These are phyloP conservation scores for Trichomycterus rosablanca DNA, from an alignment of 2,113 vertebrate genomes.

Conservation along the genomic window DNA sequence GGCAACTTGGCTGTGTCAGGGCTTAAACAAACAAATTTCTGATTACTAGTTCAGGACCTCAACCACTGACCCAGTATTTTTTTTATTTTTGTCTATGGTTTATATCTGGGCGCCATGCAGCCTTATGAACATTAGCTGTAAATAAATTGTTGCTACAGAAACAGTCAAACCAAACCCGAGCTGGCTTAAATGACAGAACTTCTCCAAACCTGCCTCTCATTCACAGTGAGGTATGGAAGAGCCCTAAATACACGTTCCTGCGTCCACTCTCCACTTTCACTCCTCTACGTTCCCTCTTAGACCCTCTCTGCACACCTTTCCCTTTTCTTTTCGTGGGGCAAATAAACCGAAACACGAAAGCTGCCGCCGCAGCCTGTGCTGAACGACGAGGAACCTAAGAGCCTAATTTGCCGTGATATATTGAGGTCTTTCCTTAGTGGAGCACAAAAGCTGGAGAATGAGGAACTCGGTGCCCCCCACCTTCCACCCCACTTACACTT, in stretches of 20 bases:
- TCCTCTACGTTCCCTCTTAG: constrained; percentile 23
- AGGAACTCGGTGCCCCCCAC: constrained; percentile 9
- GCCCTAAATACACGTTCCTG: constrained; percentile 16
- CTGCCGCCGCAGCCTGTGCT: constrained; percentile 11
- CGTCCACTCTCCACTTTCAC: not conserved
- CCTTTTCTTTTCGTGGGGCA: no score
- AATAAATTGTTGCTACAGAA: no score
- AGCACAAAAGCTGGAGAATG: constrained; percentile 37
- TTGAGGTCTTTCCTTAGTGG: constrained; percentile 49
- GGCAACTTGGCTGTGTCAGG: no score
- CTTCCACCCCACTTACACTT: no score
- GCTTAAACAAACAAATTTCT: no score
- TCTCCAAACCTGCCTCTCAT: constrained; percentile 34
- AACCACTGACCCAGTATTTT: no score
- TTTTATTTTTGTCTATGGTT: no score
- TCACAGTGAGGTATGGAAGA: constrained; percentile 3
- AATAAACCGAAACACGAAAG: no score
- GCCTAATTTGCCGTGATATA: constrained; percentile 49
- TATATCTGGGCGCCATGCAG: no score
- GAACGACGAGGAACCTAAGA: constrained; percentile 33
- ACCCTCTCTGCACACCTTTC: no score
- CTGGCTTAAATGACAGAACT: constrained; percentile 28
- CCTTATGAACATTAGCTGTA: no score
- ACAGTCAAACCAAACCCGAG: constrained; percentile 21
- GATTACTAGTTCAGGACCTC: no score